Conservation (phyloP, 1,140 invertebrate species). For the Atta colombica region DNA sequence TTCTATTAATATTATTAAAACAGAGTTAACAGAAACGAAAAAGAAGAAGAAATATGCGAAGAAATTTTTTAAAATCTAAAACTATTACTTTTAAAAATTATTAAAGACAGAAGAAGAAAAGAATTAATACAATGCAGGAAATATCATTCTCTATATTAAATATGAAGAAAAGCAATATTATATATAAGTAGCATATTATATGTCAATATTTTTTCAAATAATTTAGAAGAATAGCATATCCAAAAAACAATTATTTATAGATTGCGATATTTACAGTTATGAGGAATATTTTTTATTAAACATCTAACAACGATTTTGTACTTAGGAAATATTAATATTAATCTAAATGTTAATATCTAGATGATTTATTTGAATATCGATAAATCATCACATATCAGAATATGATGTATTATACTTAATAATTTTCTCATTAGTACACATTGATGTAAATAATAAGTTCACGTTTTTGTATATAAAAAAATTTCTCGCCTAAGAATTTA, state of each 20-base stretch:
- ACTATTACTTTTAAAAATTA: not conserved
- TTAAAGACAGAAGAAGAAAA: not conserved
- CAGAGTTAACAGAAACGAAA: not conserved
- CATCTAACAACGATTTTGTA: conserved; percentile 41
- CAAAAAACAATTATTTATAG: not conserved
- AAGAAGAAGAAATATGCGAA: conserved; percentile 53
- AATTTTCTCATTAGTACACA: not conserved
- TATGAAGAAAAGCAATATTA: not conserved
- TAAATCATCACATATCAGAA: conserved; percentile 7
- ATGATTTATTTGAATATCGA: not conserved
- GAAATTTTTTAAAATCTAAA: conserved; percentile 33
- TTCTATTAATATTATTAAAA: conserved; percentile 17
- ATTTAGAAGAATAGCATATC: not conserved
- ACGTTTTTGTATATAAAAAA: not conserved
- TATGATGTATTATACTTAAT: not conserved
- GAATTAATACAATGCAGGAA: not conserved
- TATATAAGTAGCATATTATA: not conserved
- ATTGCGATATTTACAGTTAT: not conserved
- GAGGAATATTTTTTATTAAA: not conserved
- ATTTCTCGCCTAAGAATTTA: not conserved
- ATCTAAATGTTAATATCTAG: not conserved
- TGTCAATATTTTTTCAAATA: not conserved
- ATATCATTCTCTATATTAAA: not conserved
- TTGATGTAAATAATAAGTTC: not conserved
- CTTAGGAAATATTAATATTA: conserved; percentile 23